Evolutionary conservation across 2,797 vertebrate species (phyloP), one percentile per base, ranked within the genome.

Genomic region (Falco novaeseelandiae): DNA sequence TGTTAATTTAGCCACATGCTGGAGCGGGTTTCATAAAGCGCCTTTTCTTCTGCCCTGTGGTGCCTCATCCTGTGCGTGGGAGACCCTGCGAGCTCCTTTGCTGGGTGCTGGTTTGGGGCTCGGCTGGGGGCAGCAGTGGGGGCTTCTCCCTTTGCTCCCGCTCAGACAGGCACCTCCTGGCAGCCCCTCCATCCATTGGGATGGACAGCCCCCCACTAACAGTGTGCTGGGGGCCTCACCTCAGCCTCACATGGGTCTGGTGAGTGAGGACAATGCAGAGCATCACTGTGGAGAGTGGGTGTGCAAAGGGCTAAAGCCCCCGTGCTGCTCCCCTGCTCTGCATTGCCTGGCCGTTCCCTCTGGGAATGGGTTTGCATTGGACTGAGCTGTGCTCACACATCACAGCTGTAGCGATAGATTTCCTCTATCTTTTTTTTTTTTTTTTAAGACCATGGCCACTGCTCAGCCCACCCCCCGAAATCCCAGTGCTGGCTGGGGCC

Each of bases 211-310:
- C 16, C 44, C 23, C 30, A 15, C 6, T 10, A 10, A 17, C 3
- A 2, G 32, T 7, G 16, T 32, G 34, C 15, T 2, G 4, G n/a
- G 36, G 44, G 29, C 6, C 21, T 36, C 0, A 0, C 5, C 7
- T 72, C 23, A 22, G 20, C 66, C 27, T 23, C 5, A 1, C 2
- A 2, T 0, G 16, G 22, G 34, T 67, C 8, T 48, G 61, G 61
- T 15, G 25, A 54, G 40, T 0, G 12, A 59, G 30, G 26, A 34
- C 26, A 61, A 3, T 0, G 1, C 40, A 3, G 8, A 66, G 61
- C 54, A 49, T 54, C 46, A 38, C 29, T 3, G 9, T 10, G 67
- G 9, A 2, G 62, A 26, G 49, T 1, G 21, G 18, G 14, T 13
- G 16, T 16, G 38, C 4, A 8, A 48, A 22, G 66, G 52, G 6